A percentile compares a stretch with the other conserved stretches of the same genome.
phyloP scores from a whole-genome alignment of 2,888 invertebrate genomes.

The Ormyrus rosae region DNA sequence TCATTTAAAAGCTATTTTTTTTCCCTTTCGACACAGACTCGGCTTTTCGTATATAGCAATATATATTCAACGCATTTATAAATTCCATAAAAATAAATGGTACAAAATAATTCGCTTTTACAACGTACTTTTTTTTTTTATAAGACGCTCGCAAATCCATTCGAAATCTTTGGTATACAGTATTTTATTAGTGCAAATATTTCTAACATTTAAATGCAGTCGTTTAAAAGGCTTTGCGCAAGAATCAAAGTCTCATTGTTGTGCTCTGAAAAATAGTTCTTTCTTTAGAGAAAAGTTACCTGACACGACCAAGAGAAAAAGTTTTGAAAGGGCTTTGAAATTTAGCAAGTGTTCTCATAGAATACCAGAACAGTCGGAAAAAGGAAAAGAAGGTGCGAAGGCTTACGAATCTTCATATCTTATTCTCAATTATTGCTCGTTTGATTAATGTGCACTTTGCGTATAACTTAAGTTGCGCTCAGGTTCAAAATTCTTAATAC shows the following conservation, averaged over 20 bases:
- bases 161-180: constrained; percentile 13
- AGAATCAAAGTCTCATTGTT: constrained; percentile 34
- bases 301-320: too few relatives aligned
- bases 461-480: constrained; percentile 38
- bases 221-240: constrained; percentile 46
- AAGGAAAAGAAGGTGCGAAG: too few relatives aligned
- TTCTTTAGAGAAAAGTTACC: too few relatives aligned
- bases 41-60: constrained; percentile 4
- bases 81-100: constrained; percentile 49
- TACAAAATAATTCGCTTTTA: constrained; percentile 39
- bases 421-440: constrained; percentile 42
- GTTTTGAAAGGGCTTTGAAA: not conserved
- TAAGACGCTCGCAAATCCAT: constrained; percentile 30
- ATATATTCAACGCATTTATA: constrained; percentile 30
- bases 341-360: too few relatives aligned
- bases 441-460: constrained; percentile 7
- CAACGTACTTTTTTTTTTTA: not conserved
- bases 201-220: constrained; percentile 29
- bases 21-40: constrained; percentile 15
- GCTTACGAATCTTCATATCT: constrained; percentile 14
- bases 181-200: constrained; percentile 13
- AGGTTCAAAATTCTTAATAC: constrained; percentile 15
- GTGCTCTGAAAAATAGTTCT: not conserved
- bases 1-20: constrained; percentile 19
- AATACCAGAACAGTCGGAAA: too few relatives aligned